phyloP scores from a whole-genome alignment of 2,888 invertebrate species.

The Eurois occulta region DNA sequence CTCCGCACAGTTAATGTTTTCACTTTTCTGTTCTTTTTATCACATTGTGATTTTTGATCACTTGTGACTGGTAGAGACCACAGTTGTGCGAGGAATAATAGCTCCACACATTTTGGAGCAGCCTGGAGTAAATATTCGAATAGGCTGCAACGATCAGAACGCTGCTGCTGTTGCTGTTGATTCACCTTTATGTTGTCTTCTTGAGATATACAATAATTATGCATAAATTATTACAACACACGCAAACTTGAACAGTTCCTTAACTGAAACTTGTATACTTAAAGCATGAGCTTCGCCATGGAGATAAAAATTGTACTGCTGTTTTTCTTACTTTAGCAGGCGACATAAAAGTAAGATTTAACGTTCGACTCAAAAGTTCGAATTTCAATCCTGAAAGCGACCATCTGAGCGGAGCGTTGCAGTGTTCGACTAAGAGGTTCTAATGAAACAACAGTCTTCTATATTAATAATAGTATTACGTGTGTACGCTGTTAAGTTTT shows the following conservation, averaged over 20 bases:
- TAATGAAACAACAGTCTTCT: neutral
- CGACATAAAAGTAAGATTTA: neutral
- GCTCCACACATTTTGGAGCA: neutral
- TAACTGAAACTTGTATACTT: no score
- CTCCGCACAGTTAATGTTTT: neutral
- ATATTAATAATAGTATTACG: neutral
- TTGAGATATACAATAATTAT: no score
- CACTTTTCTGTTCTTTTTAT: neutral
- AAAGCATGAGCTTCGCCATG: neutral
- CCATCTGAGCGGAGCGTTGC: neutral
- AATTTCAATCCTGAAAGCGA: neutral
- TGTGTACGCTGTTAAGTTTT: neutral
- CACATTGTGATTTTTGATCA: neutral
- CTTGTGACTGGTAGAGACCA: neutral
- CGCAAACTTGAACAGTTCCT: neutral
- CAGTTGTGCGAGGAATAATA: neutral
- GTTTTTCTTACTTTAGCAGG: neutral
- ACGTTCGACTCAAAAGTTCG: neutral
- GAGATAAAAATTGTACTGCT: neutral
- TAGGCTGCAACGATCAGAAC: neutral
- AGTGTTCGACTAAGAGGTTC: neutral
- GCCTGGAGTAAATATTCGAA: neutral
- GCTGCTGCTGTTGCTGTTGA: neutral
- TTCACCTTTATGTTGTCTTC: neutral
- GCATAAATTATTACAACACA: neutral